Evolutionary conservation across 1,140 invertebrate species (phyloP), one percentile per base, ranked within the genome.

Genomic region (Phymastichus coffea): DNA sequence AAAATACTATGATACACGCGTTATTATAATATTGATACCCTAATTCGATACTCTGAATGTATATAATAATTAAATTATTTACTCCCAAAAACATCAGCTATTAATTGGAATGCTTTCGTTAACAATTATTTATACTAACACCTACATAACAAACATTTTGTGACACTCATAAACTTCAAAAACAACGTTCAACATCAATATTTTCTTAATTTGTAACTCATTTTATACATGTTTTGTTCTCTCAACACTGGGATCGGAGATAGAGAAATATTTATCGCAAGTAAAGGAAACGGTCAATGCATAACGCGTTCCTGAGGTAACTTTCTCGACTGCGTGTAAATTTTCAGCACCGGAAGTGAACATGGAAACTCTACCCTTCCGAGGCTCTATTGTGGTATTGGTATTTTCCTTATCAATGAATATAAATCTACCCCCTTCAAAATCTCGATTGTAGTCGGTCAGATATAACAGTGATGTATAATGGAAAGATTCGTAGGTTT

Each of bases 311-410:
- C 93, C 92, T 23, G 83, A 83, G 6, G 78, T 84, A 2, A 95
- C 88, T 74, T 83, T 86, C 79, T 95, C 92, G n/a, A 94, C 89
- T 74, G 81, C 84, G 78, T 95, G 91, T 14, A 84, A 66, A 79
- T 94, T 94, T 81, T 95, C 93, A 35, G 83, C 84, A 14, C 92
- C 92, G 40, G 93, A 94, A 4, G 92, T 93, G 69, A 94, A 95
- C 76, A 90, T 88, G 14, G 86, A 88, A 10, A 94, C 83, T 69
- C 92, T 76, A 75, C 88, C 90, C 79, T 86, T 86, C 64, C 86
- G 83, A 3, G 91, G 91, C 75, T 93, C 91, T 22, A 94, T 75
- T 6, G 89, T 88, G 40, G 84, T 81, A 62, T 90, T 92, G 12
- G 80, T 76, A 62, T 86, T 87, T 57, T 81, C 81, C 37, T 76